These are phyloP conservation scores for Scomberomorus guttatus DNA, from an alignment of 2,797 vertebrate species.

Conservation along the genomic window DNA sequence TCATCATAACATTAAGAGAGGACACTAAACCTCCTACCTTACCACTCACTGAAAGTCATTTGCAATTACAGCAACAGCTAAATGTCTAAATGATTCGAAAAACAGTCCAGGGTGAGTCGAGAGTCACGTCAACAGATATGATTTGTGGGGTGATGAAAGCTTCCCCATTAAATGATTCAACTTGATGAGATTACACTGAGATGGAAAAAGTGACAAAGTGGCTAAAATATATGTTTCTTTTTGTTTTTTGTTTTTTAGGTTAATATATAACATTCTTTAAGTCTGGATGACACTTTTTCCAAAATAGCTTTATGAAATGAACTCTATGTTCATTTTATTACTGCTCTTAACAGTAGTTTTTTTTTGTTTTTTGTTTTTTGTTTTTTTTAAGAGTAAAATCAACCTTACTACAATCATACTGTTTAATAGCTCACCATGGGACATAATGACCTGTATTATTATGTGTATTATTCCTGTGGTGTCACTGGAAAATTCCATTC, in stretches of 20 bases:
- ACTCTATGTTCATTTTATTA: background rate
- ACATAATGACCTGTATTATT: conserved; percentile 9
- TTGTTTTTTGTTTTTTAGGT: background rate
- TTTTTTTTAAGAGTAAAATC: background rate
- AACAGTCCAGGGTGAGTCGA: background rate
- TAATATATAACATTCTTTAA: background rate
- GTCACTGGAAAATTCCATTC: conserved; percentile 73
- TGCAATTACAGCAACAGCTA: background rate
- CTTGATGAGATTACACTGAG: background rate
- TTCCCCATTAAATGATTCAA: background rate
- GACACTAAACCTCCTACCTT: background rate
- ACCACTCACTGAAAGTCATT: background rate
- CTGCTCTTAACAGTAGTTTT: background rate
- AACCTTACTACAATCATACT: background rate
- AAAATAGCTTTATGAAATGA: no score
- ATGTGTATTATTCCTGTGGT: conserved; percentile 41
- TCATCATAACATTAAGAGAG: no score
- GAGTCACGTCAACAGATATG: background rate
- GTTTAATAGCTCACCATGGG: conserved; percentile 14
- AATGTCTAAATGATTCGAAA: background rate
- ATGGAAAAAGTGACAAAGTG: background rate
- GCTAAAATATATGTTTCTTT: no score
- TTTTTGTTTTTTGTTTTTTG: no score
- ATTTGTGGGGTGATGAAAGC: background rate
- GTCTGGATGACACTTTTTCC: background rate